phyloP scores from a whole-genome alignment of 2,113 vertebrate genomes.

The Barnardius zonarius region DNA sequence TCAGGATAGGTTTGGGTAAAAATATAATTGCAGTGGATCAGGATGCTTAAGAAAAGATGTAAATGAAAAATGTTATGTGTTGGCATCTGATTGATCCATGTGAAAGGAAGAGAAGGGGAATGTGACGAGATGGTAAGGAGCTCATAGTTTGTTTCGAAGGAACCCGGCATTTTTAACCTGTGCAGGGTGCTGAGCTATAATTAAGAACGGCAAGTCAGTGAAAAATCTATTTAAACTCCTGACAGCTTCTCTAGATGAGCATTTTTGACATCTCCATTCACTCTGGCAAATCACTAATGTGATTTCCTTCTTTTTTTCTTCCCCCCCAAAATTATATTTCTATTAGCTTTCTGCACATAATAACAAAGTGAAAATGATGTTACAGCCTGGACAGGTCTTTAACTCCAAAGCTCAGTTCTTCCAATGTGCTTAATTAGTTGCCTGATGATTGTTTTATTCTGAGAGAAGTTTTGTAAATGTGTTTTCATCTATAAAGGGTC shows the following conservation, averaged over 20 bases:
- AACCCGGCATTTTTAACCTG: slow-evolving; percentile 60
- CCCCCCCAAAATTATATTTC: slow-evolving; percentile 25
- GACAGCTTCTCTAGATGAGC: slow-evolving; percentile 65
- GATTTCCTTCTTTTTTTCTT: slow-evolving; percentile 12
- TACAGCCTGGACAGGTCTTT: slow-evolving; percentile 45
- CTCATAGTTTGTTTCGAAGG: slow-evolving; percentile 45
- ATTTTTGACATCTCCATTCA: slow-evolving; percentile 70
- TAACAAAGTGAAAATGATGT: slow-evolving; percentile 55
- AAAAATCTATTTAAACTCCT: slow-evolving; percentile 71
- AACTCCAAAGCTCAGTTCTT: slow-evolving; percentile 44
- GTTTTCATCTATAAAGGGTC: slow-evolving; percentile 41
- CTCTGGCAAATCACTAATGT: slow-evolving; percentile 58
- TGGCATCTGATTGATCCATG: slow-evolving; percentile 66
- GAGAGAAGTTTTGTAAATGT: slow-evolving; percentile 36
- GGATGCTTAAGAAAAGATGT: slow-evolving; percentile 53
- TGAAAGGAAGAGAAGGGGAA: slow-evolving; percentile 59
- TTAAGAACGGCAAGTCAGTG: slow-evolving; percentile 60
- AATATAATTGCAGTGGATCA: slow-evolving; percentile 55
- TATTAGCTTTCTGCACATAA: slow-evolving; percentile 46
- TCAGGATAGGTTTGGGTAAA: slow-evolving; percentile 55
- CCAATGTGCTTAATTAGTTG: slow-evolving; percentile 56
- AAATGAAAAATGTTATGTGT: slow-evolving; percentile 66
- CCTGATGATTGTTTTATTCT: slow-evolving; percentile 58
- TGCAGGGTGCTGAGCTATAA: slow-evolving; percentile 66
- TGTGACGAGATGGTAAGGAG: slow-evolving; percentile 45